Evolutionary conservation across 1,140 invertebrate genomes (phyloP).

Genomic region (Listronotus bonariensis): DNA sequence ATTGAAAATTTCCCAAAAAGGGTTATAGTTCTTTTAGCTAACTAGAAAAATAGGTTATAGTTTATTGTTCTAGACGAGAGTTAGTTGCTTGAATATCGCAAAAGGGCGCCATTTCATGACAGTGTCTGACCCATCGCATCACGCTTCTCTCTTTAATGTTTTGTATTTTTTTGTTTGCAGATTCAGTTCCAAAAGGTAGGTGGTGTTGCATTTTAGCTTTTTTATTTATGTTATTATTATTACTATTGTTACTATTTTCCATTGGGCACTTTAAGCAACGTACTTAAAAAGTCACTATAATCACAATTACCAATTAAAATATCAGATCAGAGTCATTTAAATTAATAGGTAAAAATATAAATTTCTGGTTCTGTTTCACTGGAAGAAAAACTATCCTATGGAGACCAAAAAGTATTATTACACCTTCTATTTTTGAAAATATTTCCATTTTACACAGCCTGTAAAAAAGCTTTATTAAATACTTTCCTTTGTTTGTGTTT

Average conservation of each 20-base stretch:
- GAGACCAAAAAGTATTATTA: too few species aligned
- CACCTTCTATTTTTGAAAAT: too few species aligned
- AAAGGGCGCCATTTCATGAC: constrained; percentile 38
- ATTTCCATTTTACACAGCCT: too few species aligned
- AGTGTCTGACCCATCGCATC: constrained; percentile 40
- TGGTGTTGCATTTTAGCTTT: constrained; percentile 40
- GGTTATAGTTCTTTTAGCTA: neutral
- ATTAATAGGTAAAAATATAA: too few species aligned
- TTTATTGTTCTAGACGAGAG: constrained; percentile 28
- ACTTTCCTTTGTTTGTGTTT: too few species aligned
- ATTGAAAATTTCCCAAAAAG: neutral
- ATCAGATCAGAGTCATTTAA: too few species aligned
- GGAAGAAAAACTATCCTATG: too few species aligned
- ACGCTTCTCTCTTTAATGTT: constrained; percentile 37
- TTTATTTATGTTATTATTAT: constrained; percentile 18
- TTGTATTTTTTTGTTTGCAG: constrained; percentile 38
- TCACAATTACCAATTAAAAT: too few species aligned
- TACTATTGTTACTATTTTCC: neutral
- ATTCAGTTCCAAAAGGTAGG: constrained; percentile 41
- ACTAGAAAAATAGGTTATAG: constrained; percentile 1
- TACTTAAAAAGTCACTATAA: too few species aligned
- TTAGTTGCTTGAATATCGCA: constrained; percentile 35
- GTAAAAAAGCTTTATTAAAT: too few species aligned
- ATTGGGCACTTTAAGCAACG: neutral
- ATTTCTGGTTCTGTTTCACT: too few species aligned